Percentiles rank a stretch among this genome's conserved stretches.
These are phyloP conservation scores for Vulpes vulpes DNA, from an alignment of 2,113 vertebrate species.

Conservation along the genomic window DNA sequence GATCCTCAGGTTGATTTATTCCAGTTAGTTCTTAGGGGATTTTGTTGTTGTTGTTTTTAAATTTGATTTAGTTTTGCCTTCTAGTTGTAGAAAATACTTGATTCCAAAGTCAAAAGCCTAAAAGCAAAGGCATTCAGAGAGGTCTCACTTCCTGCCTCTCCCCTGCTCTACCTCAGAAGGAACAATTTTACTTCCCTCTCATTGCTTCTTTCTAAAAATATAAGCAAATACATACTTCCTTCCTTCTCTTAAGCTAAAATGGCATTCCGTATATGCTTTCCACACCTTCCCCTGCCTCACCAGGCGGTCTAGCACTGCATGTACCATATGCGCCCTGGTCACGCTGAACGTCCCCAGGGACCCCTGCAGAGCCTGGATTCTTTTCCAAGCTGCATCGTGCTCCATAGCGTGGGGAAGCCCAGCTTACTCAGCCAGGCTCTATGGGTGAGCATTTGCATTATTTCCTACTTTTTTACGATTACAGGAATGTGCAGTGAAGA, in stretches of 20 bases:
- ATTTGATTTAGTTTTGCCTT: neutral
- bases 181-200: fast-evolving
- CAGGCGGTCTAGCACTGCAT: fast-evolving
- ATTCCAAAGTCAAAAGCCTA: neutral
- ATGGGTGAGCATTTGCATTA: fast-evolving
- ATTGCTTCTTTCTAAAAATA: neutral
- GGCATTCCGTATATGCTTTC: fast-evolving
- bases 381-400: fast-evolving
- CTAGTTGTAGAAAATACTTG: neutral
- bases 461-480: fast-evolving
- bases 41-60: too few relatives aligned
- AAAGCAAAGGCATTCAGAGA: neutral
- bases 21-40: neutral
- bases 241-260: neutral
- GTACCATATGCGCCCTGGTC: fast-evolving
- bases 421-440: fast-evolving
- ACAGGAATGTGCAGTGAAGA: neutral
- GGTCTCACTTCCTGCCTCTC: fast-evolving
- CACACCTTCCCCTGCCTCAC: fast-evolving
- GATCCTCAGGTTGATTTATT: neutral
- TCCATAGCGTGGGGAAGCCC: fast-evolving
- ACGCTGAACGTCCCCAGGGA: fast-evolving
- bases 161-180: fast-evolving
- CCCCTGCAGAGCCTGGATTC: neutral
- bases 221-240: neutral